Evolutionary conservation across 2,888 invertebrate species (phyloP).

Genomic region (Hipparchia semele): DNA sequence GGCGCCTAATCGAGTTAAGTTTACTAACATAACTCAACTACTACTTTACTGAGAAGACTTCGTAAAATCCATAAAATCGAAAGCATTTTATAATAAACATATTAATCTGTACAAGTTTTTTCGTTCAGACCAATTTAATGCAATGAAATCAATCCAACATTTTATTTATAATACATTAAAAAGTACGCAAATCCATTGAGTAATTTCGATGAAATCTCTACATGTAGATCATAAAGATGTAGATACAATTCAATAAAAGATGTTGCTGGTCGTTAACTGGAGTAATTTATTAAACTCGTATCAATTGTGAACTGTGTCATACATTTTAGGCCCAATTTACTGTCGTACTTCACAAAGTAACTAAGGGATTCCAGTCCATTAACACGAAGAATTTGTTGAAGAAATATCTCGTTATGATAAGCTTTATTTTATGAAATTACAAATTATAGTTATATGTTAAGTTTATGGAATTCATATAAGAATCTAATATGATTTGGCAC

Average conservation of each 20-base stretch:
- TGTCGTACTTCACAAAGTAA: not conserved
- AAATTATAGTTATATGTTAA: not conserved
- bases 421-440: not conserved
- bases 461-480: too few species aligned
- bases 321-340: slow-evolving; percentile 7
- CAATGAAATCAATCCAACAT: too few species aligned
- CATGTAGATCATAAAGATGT: not conserved
- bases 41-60: too few species aligned
- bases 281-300: slow-evolving; percentile 15
- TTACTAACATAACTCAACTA: too few species aligned
- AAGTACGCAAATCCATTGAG: not conserved
- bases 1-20: too few species aligned
- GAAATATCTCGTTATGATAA: not conserved
- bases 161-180: not conserved
- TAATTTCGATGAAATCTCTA: not conserved
- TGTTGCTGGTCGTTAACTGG: slow-evolving; percentile 5
- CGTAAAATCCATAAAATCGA: too few species aligned
- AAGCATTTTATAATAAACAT: too few species aligned
- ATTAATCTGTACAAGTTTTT: too few species aligned
- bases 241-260: slow-evolving; percentile 20
- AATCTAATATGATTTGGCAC: too few species aligned
- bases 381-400: not conserved
- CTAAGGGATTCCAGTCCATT: not conserved
- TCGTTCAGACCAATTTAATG: too few species aligned
- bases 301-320: slow-evolving; percentile 17